Evolutionary conservation across 2,113 vertebrate species (phyloP).

Genomic region (Xerus inauris): DNA sequence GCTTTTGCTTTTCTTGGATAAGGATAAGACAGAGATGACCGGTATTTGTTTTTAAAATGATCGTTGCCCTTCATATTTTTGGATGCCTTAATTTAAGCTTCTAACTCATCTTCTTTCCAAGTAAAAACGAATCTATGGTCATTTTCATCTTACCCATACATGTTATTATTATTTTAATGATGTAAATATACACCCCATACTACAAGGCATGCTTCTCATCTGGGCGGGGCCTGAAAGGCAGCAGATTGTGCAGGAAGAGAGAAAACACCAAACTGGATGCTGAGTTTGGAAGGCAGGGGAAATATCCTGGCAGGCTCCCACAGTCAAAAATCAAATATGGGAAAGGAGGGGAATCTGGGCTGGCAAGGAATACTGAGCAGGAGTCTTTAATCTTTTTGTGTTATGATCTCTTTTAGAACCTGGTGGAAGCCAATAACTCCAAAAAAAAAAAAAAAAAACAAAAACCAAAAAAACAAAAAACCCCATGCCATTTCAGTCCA

Average conservation of each 20-base stretch:
- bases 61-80: neutral
- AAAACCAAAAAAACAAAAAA: neutral
- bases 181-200: neutral
- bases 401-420: neutral
- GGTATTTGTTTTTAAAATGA: neutral
- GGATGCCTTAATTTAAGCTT: slow-evolving; percentile 29
- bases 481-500: neutral
- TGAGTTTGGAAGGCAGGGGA: neutral
- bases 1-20: neutral
- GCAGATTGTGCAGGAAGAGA: neutral
- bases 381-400: neutral
- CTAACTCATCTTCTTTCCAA: slow-evolving; percentile 15
- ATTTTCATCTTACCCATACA: neutral
- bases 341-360: neutral
- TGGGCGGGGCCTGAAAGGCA: neutral
- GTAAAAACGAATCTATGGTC: slow-evolving; percentile 14
- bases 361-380: neutral
- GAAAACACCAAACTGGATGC: neutral
- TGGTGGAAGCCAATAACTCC: neutral
- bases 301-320: neutral
- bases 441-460: neutral
- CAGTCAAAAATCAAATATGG: neutral
- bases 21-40: neutral
- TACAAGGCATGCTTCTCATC: neutral
- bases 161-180: neutral